These are phyloP conservation scores for Conopomorpha cramerella DNA, from an alignment of 1,140 invertebrate genomes.

Conservation along the genomic window DNA sequence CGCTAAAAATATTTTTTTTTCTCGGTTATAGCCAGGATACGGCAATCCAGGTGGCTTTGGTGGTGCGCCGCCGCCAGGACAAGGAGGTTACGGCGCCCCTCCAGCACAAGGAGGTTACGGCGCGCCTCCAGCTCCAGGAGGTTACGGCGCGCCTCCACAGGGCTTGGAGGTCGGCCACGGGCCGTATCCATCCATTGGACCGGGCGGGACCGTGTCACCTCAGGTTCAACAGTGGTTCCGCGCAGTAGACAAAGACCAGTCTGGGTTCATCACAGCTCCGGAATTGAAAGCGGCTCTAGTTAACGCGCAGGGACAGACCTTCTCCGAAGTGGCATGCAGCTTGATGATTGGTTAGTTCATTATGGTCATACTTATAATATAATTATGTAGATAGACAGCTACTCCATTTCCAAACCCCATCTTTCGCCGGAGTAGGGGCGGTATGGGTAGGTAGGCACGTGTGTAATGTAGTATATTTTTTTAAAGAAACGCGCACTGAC, in stretches of 20 bases:
- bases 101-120: slow-evolving; percentile 7
- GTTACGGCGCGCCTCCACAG: slow-evolving; percentile 13
- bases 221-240: slow-evolving; percentile 81
- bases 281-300: slow-evolving; percentile 84
- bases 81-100: slow-evolving; percentile 6
- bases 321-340: slow-evolving; percentile 82
- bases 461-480: too few species aligned
- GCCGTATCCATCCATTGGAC: slow-evolving; percentile 40
- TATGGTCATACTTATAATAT: too few species aligned
- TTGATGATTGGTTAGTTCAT: slow-evolving; percentile 93
- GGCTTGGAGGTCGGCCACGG: slow-evolving; percentile 44
- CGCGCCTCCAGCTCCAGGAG: slow-evolving; percentile 4
- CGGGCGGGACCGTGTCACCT: slow-evolving; percentile 53
- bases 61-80: too few species aligned
- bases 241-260: slow-evolving; percentile 80
- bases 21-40: slow-evolving; percentile 5
- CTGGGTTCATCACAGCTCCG: slow-evolving; percentile 77
- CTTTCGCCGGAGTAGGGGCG: too few species aligned
- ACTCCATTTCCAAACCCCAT: too few species aligned
- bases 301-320: slow-evolving; percentile 84
- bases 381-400: too few species aligned
- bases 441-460: too few species aligned
- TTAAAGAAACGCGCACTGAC: too few species aligned
- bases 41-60: slow-evolving; percentile 19
- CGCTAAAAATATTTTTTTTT: slow-evolving; percentile 4